Percentiles rank a stretch among this genome's conserved stretches.
These are phyloP conservation scores for Elaphurus davidianus DNA, from an alignment of 2,113 vertebrate species.

Conservation along the genomic window DNA sequence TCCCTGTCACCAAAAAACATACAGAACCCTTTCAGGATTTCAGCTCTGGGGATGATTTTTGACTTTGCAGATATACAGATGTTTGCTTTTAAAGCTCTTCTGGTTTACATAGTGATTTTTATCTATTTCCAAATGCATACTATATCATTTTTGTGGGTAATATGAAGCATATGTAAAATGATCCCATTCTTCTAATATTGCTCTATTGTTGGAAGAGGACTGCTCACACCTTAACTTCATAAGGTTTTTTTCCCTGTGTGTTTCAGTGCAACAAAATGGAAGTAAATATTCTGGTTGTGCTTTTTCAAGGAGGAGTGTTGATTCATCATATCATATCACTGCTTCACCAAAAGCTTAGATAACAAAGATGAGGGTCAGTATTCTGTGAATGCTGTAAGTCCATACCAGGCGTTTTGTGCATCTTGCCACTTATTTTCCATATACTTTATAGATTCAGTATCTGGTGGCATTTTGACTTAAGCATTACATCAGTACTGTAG, in stretches of 20 bases:
- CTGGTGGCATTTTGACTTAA: not conserved
- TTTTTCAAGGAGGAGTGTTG: not conserved
- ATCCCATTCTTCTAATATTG: not conserved
- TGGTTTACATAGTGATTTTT: not conserved
- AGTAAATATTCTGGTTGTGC: not conserved
- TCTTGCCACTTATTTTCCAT: not conserved
- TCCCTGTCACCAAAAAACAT: slow-evolving; percentile 17
- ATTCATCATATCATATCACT: not conserved
- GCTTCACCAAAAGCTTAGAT: not conserved
- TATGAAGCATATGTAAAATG: not conserved
- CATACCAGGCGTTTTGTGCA: not conserved
- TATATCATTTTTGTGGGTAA: not conserved
- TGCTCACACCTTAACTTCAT: not conserved
- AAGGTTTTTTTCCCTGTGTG: not conserved
- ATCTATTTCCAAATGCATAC: not conserved
- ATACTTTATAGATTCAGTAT: not conserved
- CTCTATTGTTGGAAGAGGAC: not conserved
- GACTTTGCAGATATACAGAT: not conserved
- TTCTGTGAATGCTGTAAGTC: not conserved
- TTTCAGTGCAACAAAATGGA: not conserved
- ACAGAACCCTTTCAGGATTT: not conserved
- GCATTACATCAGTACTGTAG: not conserved
- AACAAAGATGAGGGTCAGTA: not conserved
- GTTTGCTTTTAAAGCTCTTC: not conserved
- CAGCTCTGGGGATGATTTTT: not conserved